Evolutionary conservation across 2,888 invertebrate species (phyloP).

Genomic region (Polia nebulosa): DNA sequence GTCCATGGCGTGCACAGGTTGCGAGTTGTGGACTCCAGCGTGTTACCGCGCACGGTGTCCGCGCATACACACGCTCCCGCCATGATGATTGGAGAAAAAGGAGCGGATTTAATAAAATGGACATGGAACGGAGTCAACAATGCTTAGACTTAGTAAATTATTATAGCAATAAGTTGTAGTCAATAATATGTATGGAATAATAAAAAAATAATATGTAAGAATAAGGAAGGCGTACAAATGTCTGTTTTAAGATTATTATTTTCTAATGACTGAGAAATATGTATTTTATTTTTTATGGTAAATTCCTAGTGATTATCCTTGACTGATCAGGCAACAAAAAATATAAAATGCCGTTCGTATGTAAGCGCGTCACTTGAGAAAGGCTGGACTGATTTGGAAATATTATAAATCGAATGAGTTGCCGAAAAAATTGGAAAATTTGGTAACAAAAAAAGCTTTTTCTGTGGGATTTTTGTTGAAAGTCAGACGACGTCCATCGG

Average conservation of each 20-base stretch:
- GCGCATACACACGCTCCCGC: constrained; percentile 93
- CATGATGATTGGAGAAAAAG: constrained; percentile 94
- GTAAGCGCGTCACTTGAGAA: neutral
- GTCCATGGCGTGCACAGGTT: constrained; percentile 92
- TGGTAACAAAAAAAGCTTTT: too few relatives aligned
- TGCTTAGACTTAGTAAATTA: constrained; percentile 39
- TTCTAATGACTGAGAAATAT: constrained; percentile 30
- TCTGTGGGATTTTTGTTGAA: neutral
- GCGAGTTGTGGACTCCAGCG: constrained; percentile 93
- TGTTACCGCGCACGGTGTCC: constrained; percentile 92
- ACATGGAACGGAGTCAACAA: constrained; percentile 77
- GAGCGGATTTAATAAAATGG: constrained; percentile 92
- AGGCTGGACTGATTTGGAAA: neutral
- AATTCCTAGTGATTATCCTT: neutral
- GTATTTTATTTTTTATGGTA: neutral
- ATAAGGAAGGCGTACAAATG: constrained; percentile 5
- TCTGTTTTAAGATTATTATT: constrained; percentile 33
- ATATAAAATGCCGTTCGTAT: too few relatives aligned
- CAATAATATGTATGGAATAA: constrained; percentile 7
- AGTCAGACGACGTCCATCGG: neutral
- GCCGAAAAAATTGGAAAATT: too few relatives aligned
- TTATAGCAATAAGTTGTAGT: constrained; percentile 39
- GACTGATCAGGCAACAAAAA: neutral
- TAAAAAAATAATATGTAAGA: too few relatives aligned
- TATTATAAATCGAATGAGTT: too few relatives aligned